Conservation (phyloP, 2,113 vertebrate species). For the Micronycteris hirsuta region DNA sequence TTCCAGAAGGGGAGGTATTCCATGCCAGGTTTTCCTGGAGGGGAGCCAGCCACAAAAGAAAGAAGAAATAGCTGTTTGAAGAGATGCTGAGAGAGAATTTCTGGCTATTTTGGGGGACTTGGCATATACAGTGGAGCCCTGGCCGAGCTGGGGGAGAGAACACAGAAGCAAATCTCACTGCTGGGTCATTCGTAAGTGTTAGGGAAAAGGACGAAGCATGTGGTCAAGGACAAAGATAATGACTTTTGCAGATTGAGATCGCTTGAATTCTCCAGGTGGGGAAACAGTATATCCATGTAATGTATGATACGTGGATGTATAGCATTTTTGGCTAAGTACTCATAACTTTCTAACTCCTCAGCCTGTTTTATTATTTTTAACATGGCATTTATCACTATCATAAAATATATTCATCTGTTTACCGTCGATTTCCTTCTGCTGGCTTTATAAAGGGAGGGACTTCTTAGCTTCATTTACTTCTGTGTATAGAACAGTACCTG, state of each 20-base stretch:
- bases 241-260: not conserved
- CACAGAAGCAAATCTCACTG: not conserved
- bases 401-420: not conserved
- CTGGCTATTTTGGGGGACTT: conserved; percentile 5
- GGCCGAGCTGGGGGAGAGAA: not conserved
- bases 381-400: not conserved
- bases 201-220: not conserved
- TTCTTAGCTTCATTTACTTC: not conserved
- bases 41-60: conserved; percentile 47
- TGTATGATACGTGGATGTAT: not conserved
- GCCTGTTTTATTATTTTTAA: not conserved
- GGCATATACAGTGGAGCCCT: not conserved
- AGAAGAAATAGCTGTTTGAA: not conserved
- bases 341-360: not conserved
- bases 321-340: not conserved
- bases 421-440: not conserved
- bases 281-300: not conserved
- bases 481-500: not conserved
- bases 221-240: conserved; percentile 16
- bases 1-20: conserved; percentile 27
- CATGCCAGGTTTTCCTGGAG: conserved; percentile 27
- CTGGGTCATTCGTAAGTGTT: not conserved
- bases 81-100: conserved; percentile 12
- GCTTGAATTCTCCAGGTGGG: not conserved
- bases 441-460: not conserved